Evolutionary conservation across 37 sponge, comb jelly and placozoan genomes (phyloP).

Genomic region (Spongia lamella): DNA sequence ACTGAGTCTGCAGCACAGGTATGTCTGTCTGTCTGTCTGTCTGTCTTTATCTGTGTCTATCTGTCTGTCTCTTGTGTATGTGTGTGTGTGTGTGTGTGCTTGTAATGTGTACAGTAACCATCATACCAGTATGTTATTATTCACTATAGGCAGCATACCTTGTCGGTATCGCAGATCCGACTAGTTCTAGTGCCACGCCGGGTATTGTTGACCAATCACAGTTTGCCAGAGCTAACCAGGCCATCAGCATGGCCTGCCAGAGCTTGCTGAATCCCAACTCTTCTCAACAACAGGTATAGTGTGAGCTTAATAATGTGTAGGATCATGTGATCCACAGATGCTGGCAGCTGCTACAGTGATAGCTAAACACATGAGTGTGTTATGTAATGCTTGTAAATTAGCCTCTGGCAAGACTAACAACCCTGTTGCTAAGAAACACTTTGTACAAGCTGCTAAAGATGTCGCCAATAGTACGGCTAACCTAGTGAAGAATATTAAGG

Average conservation of each 20-base stretch:
- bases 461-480: slow-evolving; percentile 11
- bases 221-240: slow-evolving; percentile 41
- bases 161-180: slow-evolving; percentile 59
- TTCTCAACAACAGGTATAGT: slow-evolving; percentile 39
- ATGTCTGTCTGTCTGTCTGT: neutral
- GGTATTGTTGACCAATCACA: slow-evolving; percentile 57
- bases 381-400: slow-evolving; percentile 25
- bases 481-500: slow-evolving; percentile 38
- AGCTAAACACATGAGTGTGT: slow-evolving; percentile 13
- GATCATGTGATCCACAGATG: slow-evolving; percentile 12
- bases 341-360: slow-evolving; percentile 28
- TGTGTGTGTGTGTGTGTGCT: too few relatives aligned
- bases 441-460: slow-evolving; percentile 22
- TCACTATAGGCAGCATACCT: slow-evolving; percentile 58
- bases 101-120: neutral
- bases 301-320: neutral
- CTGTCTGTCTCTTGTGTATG: neutral
- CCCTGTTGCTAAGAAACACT: slow-evolving; percentile 49
- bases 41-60: neutral
- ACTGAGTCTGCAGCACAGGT: slow-evolving; percentile 39
- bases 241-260: slow-evolving; percentile 32
- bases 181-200: slow-evolving; percentile 35
- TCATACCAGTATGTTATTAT: neutral
- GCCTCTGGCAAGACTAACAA: slow-evolving; percentile 44
- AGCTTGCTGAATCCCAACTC: slow-evolving; percentile 34